phyloP scores from a whole-genome alignment of 2,113 vertebrate genomes.

The Melanerpes aurifrons region DNA sequence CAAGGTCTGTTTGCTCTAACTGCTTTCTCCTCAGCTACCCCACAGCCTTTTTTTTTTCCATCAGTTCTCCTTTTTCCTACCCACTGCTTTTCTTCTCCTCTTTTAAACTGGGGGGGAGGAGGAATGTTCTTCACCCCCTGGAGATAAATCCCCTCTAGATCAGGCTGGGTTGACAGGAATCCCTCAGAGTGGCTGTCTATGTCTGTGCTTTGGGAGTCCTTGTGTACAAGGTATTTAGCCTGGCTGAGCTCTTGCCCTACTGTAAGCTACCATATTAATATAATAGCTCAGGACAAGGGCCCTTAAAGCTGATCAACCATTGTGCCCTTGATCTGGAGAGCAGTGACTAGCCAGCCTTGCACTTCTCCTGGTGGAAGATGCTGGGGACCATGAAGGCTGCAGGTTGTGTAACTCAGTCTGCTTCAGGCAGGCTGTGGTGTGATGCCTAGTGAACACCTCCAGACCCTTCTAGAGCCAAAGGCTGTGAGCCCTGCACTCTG shows the following conservation, averaged over 20 bases:
- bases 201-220: not conserved
- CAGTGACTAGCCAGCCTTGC: accelerated
- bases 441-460: not conserved
- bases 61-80: not conserved
- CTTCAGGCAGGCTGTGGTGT: accelerated
- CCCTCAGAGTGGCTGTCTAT: not conserved
- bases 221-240: not conserved
- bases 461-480: not conserved
- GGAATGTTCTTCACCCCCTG: not conserved
- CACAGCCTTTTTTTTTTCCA: not conserved
- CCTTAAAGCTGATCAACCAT: not conserved
- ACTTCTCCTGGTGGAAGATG: not conserved
- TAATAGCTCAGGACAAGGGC: not conserved
- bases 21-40: not conserved
- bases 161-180: not conserved
- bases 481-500: not conserved
- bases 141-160: not conserved
- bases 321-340: not conserved
- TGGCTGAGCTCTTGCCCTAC: not conserved
- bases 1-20: conserved; percentile 51
- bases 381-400: accelerated
- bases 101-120: not conserved
- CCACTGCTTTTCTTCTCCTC: not conserved
- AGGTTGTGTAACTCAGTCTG: accelerated
- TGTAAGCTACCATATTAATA: conserved; percentile 64